Conservation (phyloP, 2,888 invertebrate genomes). For the Hirtodrosophila cameraria region DNA sequence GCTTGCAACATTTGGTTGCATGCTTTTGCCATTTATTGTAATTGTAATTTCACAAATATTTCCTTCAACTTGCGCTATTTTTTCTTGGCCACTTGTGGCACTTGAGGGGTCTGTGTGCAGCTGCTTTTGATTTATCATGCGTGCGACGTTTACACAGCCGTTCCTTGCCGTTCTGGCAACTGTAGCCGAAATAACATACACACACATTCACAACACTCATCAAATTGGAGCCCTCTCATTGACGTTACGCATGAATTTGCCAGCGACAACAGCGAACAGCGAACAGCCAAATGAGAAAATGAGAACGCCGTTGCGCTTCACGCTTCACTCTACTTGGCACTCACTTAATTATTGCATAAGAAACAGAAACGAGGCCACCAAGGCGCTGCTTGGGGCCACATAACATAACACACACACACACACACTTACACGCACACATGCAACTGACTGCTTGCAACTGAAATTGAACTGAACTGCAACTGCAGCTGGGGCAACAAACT, state of each 20-base stretch:
- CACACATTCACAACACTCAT: slow-evolving; percentile 10
- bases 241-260: slow-evolving; percentile 68
- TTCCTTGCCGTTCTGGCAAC: slow-evolving; percentile 19
- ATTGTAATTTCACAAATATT: slow-evolving; percentile 44
- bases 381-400: slow-evolving; percentile 46
- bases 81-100: slow-evolving; percentile 42
- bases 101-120: slow-evolving; percentile 33
- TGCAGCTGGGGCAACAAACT: slow-evolving; percentile 73
- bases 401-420: not conserved
- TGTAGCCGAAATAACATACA: slow-evolving; percentile 39
- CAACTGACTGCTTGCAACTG: slow-evolving; percentile 33
- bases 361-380: slow-evolving; percentile 72
- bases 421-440: slow-evolving; percentile 6
- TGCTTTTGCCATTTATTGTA: slow-evolving; percentile 45
- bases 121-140: slow-evolving; percentile 74
- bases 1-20: slow-evolving; percentile 3
- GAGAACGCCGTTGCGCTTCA: slow-evolving; percentile 60
- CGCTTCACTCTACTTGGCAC: slow-evolving; percentile 76
- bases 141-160: slow-evolving; percentile 62
- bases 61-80: slow-evolving; percentile 23
- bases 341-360: slow-evolving; percentile 77
- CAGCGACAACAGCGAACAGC: slow-evolving; percentile 32
- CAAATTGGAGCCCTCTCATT: slow-evolving; percentile 37
- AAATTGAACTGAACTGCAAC: slow-evolving; percentile 35
- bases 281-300: slow-evolving; percentile 61